A percentile compares a stretch with the other conserved stretches of the same genome.
These are phyloP conservation scores for Hyperopisus bebe DNA, from an alignment of 2,113 vertebrate species.

Conservation along the genomic window DNA sequence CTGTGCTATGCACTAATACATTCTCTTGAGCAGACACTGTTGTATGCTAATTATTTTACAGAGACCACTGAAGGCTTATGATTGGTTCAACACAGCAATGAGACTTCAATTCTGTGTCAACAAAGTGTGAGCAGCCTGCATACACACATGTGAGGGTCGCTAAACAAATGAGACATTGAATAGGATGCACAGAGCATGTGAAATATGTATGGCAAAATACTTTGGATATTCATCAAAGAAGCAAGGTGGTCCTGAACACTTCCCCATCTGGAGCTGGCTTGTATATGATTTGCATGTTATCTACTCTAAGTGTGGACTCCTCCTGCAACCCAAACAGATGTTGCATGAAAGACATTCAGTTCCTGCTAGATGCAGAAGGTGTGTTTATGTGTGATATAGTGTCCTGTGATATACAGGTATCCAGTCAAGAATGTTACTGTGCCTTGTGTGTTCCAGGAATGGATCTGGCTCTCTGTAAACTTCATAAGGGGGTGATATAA, in stretches of 20 bases:
- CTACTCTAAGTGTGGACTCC: neutral
- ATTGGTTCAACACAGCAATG: neutral
- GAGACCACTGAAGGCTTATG: neutral
- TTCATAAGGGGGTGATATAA: neutral
- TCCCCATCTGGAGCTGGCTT: neutral
- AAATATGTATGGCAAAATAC: neutral
- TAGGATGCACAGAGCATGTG: neutral
- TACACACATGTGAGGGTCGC: neutral
- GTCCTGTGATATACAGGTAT: neutral
- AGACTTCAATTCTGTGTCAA: neutral
- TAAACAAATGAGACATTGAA: neutral
- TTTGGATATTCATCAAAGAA: neutral
- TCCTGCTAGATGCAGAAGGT: neutral
- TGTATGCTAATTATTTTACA: neutral
- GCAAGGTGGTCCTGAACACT: neutral
- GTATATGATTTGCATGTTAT: neutral
- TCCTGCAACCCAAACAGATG: neutral
- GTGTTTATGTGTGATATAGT: neutral
- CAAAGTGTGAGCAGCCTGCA: neutral
- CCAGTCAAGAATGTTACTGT: neutral
- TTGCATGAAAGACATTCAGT: neutral
- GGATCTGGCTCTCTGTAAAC: neutral
- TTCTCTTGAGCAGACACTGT: neutral
- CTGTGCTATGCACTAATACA: neutral
- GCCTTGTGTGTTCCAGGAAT: neutral